Evolutionary conservation across 2,888 invertebrate species (phyloP).

Genomic region (Cheilosia vernalis): DNA sequence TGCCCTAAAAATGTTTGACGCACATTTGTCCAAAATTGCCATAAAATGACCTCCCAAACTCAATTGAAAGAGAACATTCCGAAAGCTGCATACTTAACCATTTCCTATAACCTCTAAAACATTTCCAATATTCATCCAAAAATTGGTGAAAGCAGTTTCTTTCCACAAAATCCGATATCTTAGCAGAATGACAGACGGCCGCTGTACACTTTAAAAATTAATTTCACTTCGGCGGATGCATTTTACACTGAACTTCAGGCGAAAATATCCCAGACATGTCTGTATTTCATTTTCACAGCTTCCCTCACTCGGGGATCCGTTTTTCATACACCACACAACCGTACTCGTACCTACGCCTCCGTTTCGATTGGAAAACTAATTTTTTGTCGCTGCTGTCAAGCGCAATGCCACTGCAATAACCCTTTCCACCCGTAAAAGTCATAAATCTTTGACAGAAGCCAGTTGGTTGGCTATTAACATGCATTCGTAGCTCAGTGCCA

Average conservation of each 20-base stretch:
- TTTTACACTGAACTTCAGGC: conserved; percentile 18
- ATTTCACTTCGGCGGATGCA: conserved; percentile 14
- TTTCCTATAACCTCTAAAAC: too few species aligned
- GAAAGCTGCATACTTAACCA: too few species aligned
- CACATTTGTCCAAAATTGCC: too few species aligned
- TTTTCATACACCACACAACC: conserved; percentile 1
- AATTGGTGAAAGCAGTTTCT: too few species aligned
- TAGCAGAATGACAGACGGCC: neutral
- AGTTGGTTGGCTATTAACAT: conserved; percentile 72
- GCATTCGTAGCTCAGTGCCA: conserved; percentile 71
- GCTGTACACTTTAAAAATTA: conserved; percentile 8
- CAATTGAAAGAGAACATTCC: too few species aligned
- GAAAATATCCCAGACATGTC: conserved; percentile 57
- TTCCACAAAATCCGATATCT: neutral
- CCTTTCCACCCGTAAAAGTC: conserved; percentile 64
- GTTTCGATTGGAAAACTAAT: conserved; percentile 69
- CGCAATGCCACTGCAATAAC: conserved; percentile 70
- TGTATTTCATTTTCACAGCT: conserved; percentile 62
- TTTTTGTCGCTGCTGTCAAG: conserved; percentile 72
- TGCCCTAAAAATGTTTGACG: too few species aligned
- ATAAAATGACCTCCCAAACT: too few species aligned
- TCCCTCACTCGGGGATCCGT: neutral
- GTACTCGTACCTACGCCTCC: conserved; percentile 27
- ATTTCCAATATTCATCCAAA: too few species aligned
- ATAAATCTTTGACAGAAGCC: conserved; percentile 75